These are phyloP conservation scores for Catharus bicknelli DNA, from an alignment of 2,113 vertebrate genomes.

Conservation along the genomic window DNA sequence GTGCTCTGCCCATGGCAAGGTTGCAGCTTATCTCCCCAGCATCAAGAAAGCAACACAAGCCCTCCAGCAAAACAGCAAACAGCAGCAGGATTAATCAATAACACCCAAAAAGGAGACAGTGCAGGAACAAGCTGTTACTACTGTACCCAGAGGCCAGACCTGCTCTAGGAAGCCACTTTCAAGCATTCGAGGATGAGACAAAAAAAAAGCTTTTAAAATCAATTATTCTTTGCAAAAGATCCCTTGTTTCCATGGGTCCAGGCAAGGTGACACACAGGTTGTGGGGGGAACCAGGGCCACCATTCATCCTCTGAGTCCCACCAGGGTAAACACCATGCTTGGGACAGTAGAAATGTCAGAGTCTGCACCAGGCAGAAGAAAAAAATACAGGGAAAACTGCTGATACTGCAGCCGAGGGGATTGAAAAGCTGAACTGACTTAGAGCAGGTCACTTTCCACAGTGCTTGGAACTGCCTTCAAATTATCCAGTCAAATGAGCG, in stretches of 20 bases:
- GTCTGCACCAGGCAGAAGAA: not conserved
- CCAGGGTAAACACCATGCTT: not conserved
- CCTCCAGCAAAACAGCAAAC: not conserved
- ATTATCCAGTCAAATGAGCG: slow-evolving; percentile 22
- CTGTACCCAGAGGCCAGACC: not conserved
- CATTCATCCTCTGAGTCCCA: not conserved
- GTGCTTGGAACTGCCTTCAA: slow-evolving; percentile 26
- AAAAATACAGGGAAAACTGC: slow-evolving; percentile 12
- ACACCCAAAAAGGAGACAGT: not conserved
- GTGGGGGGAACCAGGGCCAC: not conserved
- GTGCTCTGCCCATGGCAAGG: not conserved
- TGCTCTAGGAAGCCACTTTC: too few relatives aligned
- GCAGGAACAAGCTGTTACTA: not conserved
- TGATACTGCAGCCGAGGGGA: not conserved
- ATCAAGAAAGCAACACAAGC: not conserved
- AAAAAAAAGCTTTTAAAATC: not conserved
- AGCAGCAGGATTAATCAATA: not conserved
- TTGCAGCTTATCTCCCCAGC: slow-evolving; percentile 11
- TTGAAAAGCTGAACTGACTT: slow-evolving; percentile 14
- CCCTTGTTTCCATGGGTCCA: not conserved
- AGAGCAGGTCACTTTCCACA: slow-evolving; percentile 16
- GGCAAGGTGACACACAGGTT: not conserved
- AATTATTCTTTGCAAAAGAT: not conserved
- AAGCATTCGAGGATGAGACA: not conserved
- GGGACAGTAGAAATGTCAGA: not conserved